phyloP scores from a whole-genome alignment of 1,140 invertebrate genomes.

The Vanessa atalanta region DNA sequence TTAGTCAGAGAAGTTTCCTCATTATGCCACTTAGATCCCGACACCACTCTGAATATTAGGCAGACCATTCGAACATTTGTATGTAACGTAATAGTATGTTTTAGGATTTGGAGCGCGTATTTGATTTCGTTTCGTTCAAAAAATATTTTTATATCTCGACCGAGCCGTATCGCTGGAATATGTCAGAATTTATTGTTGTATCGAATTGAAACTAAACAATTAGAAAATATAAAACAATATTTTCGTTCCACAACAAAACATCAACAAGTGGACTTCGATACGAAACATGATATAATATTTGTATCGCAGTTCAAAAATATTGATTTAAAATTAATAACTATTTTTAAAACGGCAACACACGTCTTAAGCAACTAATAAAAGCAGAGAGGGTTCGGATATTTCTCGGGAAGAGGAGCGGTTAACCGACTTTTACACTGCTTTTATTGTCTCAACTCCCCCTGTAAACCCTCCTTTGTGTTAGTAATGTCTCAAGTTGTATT shows the following conservation, averaged over 20 bases:
- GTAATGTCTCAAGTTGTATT: slow-evolving; percentile 78
- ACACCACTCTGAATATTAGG: slow-evolving; percentile 47
- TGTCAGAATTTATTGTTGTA: too few relatives aligned
- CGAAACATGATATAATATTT: too few relatives aligned
- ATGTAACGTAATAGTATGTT: not conserved
- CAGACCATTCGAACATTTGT: slow-evolving; percentile 1
- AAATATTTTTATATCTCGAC: too few relatives aligned
- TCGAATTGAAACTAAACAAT: too few relatives aligned
- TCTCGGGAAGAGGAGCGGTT: slow-evolving; percentile 65
- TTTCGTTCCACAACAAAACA: too few relatives aligned
- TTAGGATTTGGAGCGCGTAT: not conserved
- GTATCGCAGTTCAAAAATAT: not conserved
- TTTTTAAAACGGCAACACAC: slow-evolving; percentile 8
- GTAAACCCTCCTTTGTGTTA: slow-evolving; percentile 71
- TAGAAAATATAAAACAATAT: too few relatives aligned
- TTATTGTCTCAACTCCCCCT: slow-evolving; percentile 73
- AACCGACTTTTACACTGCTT: slow-evolving; percentile 77
- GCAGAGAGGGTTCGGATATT: slow-evolving; percentile 57
- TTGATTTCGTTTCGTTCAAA: too few relatives aligned
- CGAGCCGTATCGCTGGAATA: too few relatives aligned
- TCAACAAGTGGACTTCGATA: too few relatives aligned
- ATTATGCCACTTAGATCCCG: slow-evolving; percentile 56
- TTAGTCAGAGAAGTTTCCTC: slow-evolving; percentile 63
- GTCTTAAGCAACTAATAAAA: slow-evolving; percentile 69
- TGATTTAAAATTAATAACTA: slow-evolving; percentile 1